These are phyloP conservation scores for Neotragus moschatus DNA, from an alignment of 2,113 vertebrate species.

Conservation along the genomic window DNA sequence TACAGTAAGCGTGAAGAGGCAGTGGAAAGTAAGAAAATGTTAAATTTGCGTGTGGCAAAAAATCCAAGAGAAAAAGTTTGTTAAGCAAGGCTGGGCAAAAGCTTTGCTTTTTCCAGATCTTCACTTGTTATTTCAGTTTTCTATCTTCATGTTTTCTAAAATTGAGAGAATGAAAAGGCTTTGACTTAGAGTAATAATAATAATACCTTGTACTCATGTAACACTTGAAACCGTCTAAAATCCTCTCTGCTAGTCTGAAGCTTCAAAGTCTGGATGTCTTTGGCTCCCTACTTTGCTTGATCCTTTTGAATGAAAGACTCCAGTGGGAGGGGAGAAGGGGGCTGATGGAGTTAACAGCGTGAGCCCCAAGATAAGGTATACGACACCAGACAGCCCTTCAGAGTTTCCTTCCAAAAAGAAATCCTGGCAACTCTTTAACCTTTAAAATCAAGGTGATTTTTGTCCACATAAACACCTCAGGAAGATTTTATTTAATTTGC, in stretches of 20 bases:
- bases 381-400: neutral
- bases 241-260: constrained; percentile 11
- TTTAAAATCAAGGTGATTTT: constrained; percentile 60
- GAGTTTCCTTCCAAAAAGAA: neutral
- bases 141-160: neutral
- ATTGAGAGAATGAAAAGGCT: neutral
- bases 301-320: constrained; percentile 55
- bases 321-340: constrained; percentile 10
- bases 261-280: constrained; percentile 37
- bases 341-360: neutral
- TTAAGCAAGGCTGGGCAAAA: neutral
- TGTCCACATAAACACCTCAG: neutral
- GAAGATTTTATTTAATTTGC: constrained; percentile 32
- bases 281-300: constrained; percentile 43
- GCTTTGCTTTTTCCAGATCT: neutral
- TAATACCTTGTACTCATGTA: neutral
- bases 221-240: constrained; percentile 34
- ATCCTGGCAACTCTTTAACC: neutral
- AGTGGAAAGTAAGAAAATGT: neutral
- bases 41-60: neutral
- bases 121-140: neutral
- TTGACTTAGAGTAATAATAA: neutral
- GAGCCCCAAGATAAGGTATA: neutral
- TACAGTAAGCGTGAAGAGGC: neutral
- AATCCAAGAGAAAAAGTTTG: neutral